These are phyloP conservation scores for Triops longicaudatus DNA, from an alignment of 1,140 invertebrate genomes.

Conservation along the genomic window DNA sequence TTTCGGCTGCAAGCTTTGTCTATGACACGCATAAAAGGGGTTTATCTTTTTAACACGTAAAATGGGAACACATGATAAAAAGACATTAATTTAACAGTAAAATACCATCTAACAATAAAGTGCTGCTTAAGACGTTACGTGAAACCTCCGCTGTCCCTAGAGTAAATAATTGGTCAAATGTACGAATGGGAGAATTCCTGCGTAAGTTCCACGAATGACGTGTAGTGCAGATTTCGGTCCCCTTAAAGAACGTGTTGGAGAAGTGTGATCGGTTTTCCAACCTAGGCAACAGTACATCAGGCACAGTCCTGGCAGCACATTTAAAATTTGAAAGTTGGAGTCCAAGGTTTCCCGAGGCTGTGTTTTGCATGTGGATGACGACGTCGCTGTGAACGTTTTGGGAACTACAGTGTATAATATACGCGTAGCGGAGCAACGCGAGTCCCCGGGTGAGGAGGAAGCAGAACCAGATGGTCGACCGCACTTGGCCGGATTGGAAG, in stretches of 20 bases:
- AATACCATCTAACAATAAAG: no score
- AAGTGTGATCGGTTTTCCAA: no score
- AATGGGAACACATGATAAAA: background rate
- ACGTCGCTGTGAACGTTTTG: background rate
- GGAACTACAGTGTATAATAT: background rate
- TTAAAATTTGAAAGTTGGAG: background rate
- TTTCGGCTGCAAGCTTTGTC: background rate
- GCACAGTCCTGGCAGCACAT: background rate
- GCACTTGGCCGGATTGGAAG: conserved; percentile 10
- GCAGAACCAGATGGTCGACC: background rate
- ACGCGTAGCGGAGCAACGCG: background rate
- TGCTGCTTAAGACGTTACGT: no score
- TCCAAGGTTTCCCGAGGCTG: background rate
- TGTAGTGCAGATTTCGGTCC: no score
- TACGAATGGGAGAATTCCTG: no score
- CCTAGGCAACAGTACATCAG: no score
- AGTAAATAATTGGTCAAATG: no score
- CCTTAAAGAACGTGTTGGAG: no score
- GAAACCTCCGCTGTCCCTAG: no score
- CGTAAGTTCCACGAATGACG: no score
- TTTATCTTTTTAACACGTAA: background rate
- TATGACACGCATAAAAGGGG: background rate
- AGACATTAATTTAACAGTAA: no score
- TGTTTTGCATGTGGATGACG: background rate
- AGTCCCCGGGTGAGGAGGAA: background rate